These are phyloP conservation scores for Equus quagga DNA, from an alignment of 2,113 vertebrate species.

Conservation along the genomic window DNA sequence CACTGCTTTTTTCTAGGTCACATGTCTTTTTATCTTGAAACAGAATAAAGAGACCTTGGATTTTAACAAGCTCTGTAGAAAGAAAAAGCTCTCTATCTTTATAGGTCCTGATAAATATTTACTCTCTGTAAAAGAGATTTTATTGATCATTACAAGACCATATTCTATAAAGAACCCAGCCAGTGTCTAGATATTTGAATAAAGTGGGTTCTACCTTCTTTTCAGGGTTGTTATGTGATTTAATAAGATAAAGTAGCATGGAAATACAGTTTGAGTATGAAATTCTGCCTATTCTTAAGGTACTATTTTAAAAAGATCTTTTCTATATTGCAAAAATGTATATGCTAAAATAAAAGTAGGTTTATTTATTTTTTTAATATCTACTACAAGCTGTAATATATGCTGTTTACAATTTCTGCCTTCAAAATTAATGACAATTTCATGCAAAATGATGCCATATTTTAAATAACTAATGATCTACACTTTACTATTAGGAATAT, in stretches of 20 bases:
- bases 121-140: conserved; percentile 48
- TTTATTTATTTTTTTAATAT: conserved; percentile 50
- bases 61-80: conserved; percentile 46
- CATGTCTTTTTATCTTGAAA: conserved; percentile 54
- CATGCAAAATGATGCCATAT: conserved; percentile 70
- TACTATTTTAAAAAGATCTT: not conserved
- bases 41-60: conserved; percentile 52
- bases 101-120: conserved; percentile 52
- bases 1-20: not conserved
- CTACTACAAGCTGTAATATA: not conserved
- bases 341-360: conserved; percentile 28
- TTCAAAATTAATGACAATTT: conserved; percentile 65
- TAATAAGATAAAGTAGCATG: not conserved
- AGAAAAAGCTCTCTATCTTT: conserved; percentile 41
- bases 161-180: conserved; percentile 11
- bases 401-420: conserved; percentile 28
- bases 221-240: not conserved
- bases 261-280: not conserved
- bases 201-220: not conserved
- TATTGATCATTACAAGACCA: conserved; percentile 46
- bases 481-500: conserved; percentile 72
- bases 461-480: conserved; percentile 84
- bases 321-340: conserved; percentile 34
- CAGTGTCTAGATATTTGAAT: not conserved
- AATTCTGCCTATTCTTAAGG: not conserved